phyloP scores from a whole-genome alignment of 37 sponge, comb jelly and placozoan species.

The Theonella swinhoei region DNA sequence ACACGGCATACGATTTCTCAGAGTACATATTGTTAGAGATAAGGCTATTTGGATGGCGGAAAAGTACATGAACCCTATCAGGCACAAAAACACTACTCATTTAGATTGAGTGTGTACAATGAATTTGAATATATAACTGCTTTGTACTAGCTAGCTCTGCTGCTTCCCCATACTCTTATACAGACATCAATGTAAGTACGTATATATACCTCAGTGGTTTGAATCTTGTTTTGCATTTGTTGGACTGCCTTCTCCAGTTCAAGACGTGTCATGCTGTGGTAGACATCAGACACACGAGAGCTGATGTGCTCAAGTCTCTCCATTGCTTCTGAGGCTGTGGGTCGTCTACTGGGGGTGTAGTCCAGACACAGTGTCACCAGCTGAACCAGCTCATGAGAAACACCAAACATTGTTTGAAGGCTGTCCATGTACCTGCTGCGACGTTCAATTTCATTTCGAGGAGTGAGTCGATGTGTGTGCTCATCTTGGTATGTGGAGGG shows the following conservation, averaged over 20 bases:
- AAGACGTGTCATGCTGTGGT: background rate
- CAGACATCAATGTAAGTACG: background rate
- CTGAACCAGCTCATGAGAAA: background rate
- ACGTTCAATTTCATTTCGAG: conserved; percentile 20
- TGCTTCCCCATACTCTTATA: background rate
- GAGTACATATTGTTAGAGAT: too few species aligned
- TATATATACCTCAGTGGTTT: background rate
- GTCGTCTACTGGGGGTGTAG: background rate
- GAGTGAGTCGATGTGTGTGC: background rate
- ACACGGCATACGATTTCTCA: too few species aligned
- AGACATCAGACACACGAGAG: background rate
- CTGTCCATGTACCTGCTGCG: background rate
- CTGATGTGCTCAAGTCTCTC: background rate
- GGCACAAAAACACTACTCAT: too few species aligned
- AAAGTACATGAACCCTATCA: too few species aligned
- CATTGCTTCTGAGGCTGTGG: background rate
- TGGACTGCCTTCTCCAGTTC: background rate
- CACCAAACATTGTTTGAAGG: background rate
- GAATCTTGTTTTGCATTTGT: too few species aligned
- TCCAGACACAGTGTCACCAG: background rate
- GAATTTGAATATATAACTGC: background rate
- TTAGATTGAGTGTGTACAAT: background rate
- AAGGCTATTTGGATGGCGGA: too few species aligned
- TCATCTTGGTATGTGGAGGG: background rate
- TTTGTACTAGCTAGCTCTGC: background rate